These are phyloP conservation scores for Fabriciana adippe DNA, from an alignment of 2,888 invertebrate genomes.

Conservation along the genomic window DNA sequence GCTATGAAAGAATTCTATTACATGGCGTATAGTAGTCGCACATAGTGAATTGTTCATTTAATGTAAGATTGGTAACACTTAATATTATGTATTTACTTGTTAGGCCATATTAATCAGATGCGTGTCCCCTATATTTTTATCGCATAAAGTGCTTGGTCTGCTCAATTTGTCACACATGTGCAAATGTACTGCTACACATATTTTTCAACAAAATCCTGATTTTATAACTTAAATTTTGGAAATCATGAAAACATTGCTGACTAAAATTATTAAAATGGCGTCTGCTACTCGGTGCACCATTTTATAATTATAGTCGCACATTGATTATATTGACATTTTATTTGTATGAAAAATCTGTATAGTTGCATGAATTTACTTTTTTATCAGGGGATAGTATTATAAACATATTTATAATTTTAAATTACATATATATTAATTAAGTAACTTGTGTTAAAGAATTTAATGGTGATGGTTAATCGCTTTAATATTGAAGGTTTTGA, in stretches of 20 bases:
- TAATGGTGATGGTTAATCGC: slow-evolving; percentile 44
- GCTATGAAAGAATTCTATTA: slow-evolving; percentile 80
- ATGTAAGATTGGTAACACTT: slow-evolving; percentile 83
- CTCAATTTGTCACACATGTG: slow-evolving; percentile 64
- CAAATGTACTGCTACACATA: slow-evolving; percentile 60
- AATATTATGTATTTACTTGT: slow-evolving; percentile 72
- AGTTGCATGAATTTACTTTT: slow-evolving; percentile 36
- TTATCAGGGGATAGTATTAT: slow-evolving; percentile 21
- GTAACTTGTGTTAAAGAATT: slow-evolving; percentile 18
- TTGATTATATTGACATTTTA: slow-evolving; percentile 8
- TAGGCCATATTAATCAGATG: slow-evolving; percentile 69
- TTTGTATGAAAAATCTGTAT: slow-evolving; percentile 38
- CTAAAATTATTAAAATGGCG: slow-evolving; percentile 56
- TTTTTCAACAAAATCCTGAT: slow-evolving; percentile 40
- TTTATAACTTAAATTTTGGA: slow-evolving; percentile 25
- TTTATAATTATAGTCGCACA: slow-evolving; percentile 23
- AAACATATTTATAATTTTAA: slow-evolving; percentile 1
- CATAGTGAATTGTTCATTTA: slow-evolving; percentile 82
- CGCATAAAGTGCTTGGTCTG: slow-evolving; percentile 72
- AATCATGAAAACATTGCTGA: slow-evolving; percentile 30
- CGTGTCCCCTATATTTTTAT: slow-evolving; percentile 66
- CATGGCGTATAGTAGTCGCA: slow-evolving; percentile 82
- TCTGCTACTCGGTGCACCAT: slow-evolving; percentile 36
- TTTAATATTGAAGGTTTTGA: slow-evolving; percentile 27
- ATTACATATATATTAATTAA: slow-evolving; percentile 11